Evolutionary conservation across 2,797 vertebrate genomes (phyloP).

Genomic region (Siniperca undulata): DNA sequence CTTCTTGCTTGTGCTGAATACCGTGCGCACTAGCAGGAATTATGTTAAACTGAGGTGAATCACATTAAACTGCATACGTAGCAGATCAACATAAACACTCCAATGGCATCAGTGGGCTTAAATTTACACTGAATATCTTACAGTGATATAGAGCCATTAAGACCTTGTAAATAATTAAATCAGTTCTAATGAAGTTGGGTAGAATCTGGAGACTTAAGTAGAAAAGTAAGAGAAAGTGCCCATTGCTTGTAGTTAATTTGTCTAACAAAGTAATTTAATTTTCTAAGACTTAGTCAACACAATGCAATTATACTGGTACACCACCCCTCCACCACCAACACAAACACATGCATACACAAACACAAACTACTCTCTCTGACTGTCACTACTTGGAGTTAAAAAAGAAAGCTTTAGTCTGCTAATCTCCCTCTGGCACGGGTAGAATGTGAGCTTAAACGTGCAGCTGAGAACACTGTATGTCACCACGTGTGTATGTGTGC

Average conservation of each 20-base stretch:
- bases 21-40: background rate
- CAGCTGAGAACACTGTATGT: slow-evolving; percentile 22
- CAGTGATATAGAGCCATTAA: background rate
- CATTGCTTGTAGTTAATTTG: slow-evolving; percentile 10
- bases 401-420: slow-evolving; percentile 73
- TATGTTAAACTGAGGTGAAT: background rate
- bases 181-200: background rate
- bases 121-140: background rate
- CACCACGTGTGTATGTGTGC: background rate
- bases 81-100: background rate
- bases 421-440: slow-evolving; percentile 76
- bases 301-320: slow-evolving; percentile 8
- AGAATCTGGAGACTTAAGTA: background rate
- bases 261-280: slow-evolving; percentile 4
- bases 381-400: slow-evolving; percentile 60
- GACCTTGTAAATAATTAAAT: background rate
- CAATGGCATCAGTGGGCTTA: background rate
- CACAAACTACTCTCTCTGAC: slow-evolving; percentile 5
- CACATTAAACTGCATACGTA: background rate
- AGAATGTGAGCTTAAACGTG: slow-evolving; percentile 57
- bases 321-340: slow-evolving; percentile 1
- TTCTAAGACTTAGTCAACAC: background rate
- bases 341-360: slow-evolving; percentile 42
- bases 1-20: background rate
- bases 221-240: background rate